A percentile compares a stretch with the other conserved stretches of the same genome.
These are phyloP conservation scores for Pseudonaja textilis DNA, from an alignment of 2,113 vertebrate species.

Conservation along the genomic window DNA sequence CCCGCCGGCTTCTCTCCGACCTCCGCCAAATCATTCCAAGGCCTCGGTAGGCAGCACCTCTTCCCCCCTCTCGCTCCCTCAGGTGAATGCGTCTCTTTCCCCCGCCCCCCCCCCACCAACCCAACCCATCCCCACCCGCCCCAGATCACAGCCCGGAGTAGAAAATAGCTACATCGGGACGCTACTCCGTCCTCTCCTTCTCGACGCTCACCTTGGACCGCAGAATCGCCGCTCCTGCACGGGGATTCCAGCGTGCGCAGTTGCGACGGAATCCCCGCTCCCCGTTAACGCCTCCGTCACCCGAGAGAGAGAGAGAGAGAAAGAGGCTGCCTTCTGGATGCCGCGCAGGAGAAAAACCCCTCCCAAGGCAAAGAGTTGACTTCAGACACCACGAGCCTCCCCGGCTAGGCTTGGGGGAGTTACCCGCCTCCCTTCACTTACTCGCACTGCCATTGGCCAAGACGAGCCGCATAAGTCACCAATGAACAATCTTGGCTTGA, in stretches of 20 bases:
- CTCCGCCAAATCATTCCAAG: not conserved
- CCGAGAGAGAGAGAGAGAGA: not conserved
- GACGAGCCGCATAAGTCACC: not conserved
- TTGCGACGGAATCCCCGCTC: not conserved
- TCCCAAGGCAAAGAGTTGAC: not conserved
- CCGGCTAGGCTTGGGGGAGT: not conserved
- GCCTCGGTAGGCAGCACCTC: not conserved
- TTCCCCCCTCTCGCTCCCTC: too few species aligned
- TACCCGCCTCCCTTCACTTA: slow-evolving; percentile 3
- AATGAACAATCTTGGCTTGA: not conserved
- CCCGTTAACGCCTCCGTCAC: not conserved
- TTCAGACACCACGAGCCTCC: too few species aligned
- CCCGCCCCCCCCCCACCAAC: not conserved
- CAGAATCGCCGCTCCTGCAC: not conserved
- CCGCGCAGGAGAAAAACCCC: not conserved
- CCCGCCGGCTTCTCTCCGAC: not conserved
- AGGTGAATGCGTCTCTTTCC: not conserved
- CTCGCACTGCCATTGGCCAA: not conserved
- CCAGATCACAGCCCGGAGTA: not conserved
- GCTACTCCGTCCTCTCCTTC: not conserved
- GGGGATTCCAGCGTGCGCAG: not conserved
- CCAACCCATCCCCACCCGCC: not conserved
- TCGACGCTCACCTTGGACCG: not conserved
- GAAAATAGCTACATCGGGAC: too few species aligned
- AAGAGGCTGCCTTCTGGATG: not conserved